Evolutionary conservation across 2,888 invertebrate species (phyloP), one percentile per base, ranked within the genome.

Genomic region (Thecocarcelia acutangulata): DNA sequence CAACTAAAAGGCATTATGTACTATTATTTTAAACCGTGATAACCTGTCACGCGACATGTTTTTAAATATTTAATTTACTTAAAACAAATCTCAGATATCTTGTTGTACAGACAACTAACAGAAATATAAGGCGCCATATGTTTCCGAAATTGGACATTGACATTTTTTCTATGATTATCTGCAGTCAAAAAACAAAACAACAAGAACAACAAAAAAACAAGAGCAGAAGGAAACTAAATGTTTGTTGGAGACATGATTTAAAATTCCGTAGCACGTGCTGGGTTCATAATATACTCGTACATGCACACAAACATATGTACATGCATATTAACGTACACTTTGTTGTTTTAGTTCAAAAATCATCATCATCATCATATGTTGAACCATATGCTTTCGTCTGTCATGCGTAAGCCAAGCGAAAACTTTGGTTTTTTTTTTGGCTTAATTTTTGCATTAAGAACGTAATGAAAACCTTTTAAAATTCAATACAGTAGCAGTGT

Each of bases 401-500:
- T 72, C 86, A 87, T 87, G 86, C 87, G 87, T 87, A 87, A 87
- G 87, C 87, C 87, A 87, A 87, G 88, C 88, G 88, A 87, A 87
- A 88, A 87, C 64, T 74, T 48, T 63, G 69, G 52, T 44, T 61
- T 8, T 33, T 33, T 33, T 1, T 33, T 33, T 33, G n/a, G 3
- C 8, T 56, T 40, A 37, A 44, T 50, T 66, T 56, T 69, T 64
- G 48, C 19, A 61, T 76, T 61, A 28, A 44, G 69, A 69, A 64
- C 77, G 78, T 73, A 78, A 78, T 78, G 74, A 73, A 74, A 70
- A 78, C 74, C 82, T 59, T 74, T 75, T 28, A 78, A 70, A 58
- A 78, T 78, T 82, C 78, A 82, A 82, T 64, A 78, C 82, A 82
- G 82, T 82, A 82, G 82, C 82, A 78, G 59, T 82, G 59, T 82